Evolutionary conservation across 2,888 invertebrate species (phyloP).

Genomic region (Tethea ocularis): DNA sequence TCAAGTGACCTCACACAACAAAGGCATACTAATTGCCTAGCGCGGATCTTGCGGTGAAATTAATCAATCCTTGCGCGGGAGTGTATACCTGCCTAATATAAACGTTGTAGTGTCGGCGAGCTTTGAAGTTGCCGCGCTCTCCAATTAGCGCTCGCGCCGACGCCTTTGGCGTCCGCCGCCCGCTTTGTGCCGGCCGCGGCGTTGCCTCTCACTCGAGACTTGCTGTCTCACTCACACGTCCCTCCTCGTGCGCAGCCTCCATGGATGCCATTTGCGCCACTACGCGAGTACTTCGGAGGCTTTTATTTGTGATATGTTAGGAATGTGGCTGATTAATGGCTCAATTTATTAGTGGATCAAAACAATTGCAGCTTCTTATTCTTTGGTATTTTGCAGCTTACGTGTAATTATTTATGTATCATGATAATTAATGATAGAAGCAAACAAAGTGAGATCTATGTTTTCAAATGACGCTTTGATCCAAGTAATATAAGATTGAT

Average conservation of each 20-base stretch:
- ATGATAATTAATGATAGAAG: background rate
- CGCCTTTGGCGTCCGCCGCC: slow-evolving; percentile 80
- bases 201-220: slow-evolving; percentile 40
- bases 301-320: slow-evolving; percentile 10
- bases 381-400: background rate
- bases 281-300: slow-evolving; percentile 1
- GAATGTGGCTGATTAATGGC: slow-evolving; percentile 7
- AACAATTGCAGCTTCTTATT: background rate
- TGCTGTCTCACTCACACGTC: slow-evolving; percentile 40
- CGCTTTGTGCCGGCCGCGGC: slow-evolving; percentile 63
- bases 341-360: slow-evolving; percentile 6
- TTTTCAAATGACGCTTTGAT: background rate
- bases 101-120: slow-evolving; percentile 73
- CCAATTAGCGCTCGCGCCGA: slow-evolving; percentile 80
- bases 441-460: background rate
- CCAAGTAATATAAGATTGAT: too few relatives aligned
- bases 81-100: slow-evolving; percentile 77
- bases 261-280: slow-evolving; percentile 33
- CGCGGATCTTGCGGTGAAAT: slow-evolving; percentile 72
- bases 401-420: background rate
- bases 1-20: slow-evolving; percentile 55
- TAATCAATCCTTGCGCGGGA: slow-evolving; percentile 69
- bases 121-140: slow-evolving; percentile 78
- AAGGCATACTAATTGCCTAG: slow-evolving; percentile 77
- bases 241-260: slow-evolving; percentile 31